These are phyloP conservation scores for Coleophora flavipennella DNA, from an alignment of 2,888 invertebrate genomes.

Conservation along the genomic window DNA sequence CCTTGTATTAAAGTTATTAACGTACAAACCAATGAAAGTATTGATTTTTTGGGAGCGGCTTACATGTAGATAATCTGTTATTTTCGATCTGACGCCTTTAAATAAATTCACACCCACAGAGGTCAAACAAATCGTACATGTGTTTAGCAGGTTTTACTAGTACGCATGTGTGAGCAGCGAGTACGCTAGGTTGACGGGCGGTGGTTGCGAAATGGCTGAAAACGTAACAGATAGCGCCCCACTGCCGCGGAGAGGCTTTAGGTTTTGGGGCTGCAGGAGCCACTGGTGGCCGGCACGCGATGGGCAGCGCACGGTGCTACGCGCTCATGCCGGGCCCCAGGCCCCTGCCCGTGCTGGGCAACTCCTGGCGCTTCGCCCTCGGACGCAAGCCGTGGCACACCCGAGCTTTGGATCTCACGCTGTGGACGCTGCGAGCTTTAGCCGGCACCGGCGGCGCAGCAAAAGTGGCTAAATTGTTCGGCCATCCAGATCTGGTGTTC, in stretches of 20 bases:
- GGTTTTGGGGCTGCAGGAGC: conserved; percentile 38
- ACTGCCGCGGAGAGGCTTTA: conserved; percentile 40
- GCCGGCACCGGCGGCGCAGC: conserved; percentile 68
- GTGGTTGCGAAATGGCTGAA: conserved; percentile 51
- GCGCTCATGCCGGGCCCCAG: conserved; percentile 81
- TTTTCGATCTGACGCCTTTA: too few relatives aligned
- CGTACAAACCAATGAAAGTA: too few relatives aligned
- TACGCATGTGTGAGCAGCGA: too few relatives aligned
- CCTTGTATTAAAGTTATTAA: too few relatives aligned
- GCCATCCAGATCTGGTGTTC: conserved; percentile 83
- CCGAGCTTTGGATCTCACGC: conserved; percentile 67
- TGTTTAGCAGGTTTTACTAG: too few relatives aligned
- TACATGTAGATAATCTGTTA: too few relatives aligned
- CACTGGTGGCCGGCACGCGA: conserved; percentile 46
- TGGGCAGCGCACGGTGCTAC: conserved; percentile 68
- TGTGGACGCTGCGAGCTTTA: conserved; percentile 61
- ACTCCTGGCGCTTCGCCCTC: conserved; percentile 85
- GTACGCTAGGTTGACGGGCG: conserved; percentile 26
- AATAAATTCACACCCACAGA: too few relatives aligned
- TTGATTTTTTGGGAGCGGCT: too few relatives aligned
- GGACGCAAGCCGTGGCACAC: conserved; percentile 58
- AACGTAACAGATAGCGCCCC: conserved; percentile 51
- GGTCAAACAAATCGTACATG: too few relatives aligned
- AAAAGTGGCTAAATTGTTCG: conserved; percentile 79
- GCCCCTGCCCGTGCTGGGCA: conserved; percentile 81